phyloP scores from a whole-genome alignment of 2,888 invertebrate genomes.

The Bembecia ichneumoniformis region DNA sequence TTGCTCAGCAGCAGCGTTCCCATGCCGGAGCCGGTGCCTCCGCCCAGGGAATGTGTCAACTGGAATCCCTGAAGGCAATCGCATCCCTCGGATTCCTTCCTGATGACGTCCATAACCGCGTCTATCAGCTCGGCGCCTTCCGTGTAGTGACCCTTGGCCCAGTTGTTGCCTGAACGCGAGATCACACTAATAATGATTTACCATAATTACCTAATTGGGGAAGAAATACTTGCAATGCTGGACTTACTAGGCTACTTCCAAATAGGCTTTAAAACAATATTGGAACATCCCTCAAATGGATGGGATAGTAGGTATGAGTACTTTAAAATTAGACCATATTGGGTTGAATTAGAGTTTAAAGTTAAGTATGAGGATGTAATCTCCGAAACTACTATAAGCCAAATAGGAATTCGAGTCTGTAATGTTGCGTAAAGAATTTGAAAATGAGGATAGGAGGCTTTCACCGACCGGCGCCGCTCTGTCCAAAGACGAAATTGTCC shows the following conservation, averaged over 20 bases:
- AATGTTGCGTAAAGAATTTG: background rate
- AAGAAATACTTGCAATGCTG: too few species aligned
- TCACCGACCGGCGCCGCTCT: slow-evolving; percentile 78
- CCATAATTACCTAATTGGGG: too few species aligned
- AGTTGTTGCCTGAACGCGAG: slow-evolving; percentile 41
- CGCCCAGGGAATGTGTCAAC: slow-evolving; percentile 86
- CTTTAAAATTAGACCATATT: too few species aligned
- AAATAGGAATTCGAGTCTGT: background rate
- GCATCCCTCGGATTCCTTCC: slow-evolving; percentile 80
- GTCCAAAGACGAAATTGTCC: slow-evolving; percentile 89
- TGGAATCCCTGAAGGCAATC: slow-evolving; percentile 86
- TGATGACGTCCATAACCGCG: slow-evolving; percentile 75
- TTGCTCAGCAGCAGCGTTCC: slow-evolving; percentile 90
- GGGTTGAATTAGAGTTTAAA: too few species aligned
- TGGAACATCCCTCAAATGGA: too few species aligned
- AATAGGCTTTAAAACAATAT: too few species aligned
- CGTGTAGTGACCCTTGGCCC: slow-evolving; percentile 80
- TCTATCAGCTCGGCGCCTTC: slow-evolving; percentile 83
- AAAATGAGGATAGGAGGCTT: background rate
- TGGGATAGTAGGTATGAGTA: too few species aligned
- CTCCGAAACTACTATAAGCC: too few species aligned
- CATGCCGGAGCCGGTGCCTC: slow-evolving; percentile 92
- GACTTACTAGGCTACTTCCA: too few species aligned
- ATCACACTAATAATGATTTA: too few species aligned
- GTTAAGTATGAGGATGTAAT: too few species aligned